Conservation (phyloP, 2,888 invertebrate species). For the Eupithecia insigniata region DNA sequence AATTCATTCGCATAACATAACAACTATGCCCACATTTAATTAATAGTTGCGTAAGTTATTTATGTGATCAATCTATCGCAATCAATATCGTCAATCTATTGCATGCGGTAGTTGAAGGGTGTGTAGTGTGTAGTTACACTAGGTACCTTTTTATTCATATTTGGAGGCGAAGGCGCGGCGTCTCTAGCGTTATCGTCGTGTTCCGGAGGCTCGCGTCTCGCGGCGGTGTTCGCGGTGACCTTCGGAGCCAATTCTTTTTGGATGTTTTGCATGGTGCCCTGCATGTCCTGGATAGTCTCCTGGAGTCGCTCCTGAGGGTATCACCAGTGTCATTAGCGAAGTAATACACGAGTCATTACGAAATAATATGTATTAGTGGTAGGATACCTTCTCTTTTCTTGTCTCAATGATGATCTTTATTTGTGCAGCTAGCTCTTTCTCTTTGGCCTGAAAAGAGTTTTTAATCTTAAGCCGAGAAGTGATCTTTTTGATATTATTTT, state of each 20-base stretch:
- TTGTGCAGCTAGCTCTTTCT: constrained; percentile 1
- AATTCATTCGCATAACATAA: no score
- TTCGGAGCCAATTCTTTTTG: not conserved
- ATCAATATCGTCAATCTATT: no score
- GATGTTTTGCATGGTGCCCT: not conserved
- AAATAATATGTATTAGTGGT: not conserved
- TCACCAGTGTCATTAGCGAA: not conserved
- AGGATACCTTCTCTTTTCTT: constrained; percentile 5
- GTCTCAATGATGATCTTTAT: not conserved
- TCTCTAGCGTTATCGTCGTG: constrained; percentile 6
- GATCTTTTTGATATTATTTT: not conserved
- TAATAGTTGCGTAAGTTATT: no score
- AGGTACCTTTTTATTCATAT: not conserved
- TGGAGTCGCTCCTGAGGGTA: not conserved
- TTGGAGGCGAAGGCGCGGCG: not conserved
- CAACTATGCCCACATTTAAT: not conserved
- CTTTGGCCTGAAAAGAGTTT: constrained; percentile 11
- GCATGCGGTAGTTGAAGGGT: not conserved
- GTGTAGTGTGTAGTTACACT: no score
- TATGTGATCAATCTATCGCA: no score
- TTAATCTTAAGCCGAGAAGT: not conserved
- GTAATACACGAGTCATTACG: not conserved
- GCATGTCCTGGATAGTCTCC: not conserved
- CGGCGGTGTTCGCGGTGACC: not conserved
- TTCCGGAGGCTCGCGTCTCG: constrained; percentile 1